phyloP scores from a whole-genome alignment of 1,140 invertebrate species.

The Cydia amplana region DNA sequence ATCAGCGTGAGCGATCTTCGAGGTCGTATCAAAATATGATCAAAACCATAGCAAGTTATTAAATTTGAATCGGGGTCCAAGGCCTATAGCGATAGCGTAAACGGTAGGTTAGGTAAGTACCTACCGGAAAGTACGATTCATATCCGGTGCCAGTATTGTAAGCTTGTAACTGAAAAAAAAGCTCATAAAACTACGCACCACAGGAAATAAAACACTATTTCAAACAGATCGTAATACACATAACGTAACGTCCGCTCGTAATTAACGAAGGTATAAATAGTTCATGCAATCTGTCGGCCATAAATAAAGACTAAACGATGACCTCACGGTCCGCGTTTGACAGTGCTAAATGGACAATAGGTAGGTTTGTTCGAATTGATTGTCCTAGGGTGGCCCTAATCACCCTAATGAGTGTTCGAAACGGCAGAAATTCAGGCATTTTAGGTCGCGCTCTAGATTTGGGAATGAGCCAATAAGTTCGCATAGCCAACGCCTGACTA shows the following conservation, averaged over 20 bases:
- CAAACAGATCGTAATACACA: constrained; percentile 13
- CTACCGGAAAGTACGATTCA: background rate
- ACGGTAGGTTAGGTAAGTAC: no score
- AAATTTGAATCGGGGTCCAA: no score
- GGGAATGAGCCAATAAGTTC: background rate
- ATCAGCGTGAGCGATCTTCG: no score
- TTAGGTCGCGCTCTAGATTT: background rate
- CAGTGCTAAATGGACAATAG: background rate
- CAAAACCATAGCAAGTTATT: no score
- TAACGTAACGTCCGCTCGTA: constrained; percentile 12
- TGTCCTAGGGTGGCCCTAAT: background rate
- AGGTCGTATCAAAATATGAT: no score
- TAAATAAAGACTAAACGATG: constrained; percentile 14
- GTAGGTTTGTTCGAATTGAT: background rate
- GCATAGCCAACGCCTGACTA: background rate
- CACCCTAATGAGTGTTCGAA: background rate
- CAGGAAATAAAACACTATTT: constrained; percentile 9
- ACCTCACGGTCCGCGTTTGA: background rate
- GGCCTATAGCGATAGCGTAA: no score
- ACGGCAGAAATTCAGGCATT: background rate
- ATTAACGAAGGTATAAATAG: constrained; percentile 11
- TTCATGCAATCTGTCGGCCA: constrained; percentile 15
- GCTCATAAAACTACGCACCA: background rate
- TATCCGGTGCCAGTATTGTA: background rate
- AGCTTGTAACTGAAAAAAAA: background rate